Evolutionary conservation across 2,797 vertebrate genomes (phyloP).

Genomic region (Notolabrus celidotus): DNA sequence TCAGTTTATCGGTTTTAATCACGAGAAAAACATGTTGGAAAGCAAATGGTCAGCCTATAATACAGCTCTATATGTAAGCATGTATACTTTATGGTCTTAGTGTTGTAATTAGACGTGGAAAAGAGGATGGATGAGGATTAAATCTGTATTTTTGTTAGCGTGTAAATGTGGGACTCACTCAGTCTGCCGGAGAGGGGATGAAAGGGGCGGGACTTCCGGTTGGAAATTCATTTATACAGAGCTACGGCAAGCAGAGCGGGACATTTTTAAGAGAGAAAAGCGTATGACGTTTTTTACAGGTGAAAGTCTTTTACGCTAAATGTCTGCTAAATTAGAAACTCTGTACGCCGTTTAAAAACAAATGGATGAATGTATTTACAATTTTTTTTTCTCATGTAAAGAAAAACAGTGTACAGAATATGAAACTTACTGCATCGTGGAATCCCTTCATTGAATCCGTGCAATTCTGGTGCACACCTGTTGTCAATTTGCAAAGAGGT

Average conservation of each 20-base stretch:
- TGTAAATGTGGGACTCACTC: constrained; percentile 65
- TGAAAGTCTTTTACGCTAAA: too few relatives aligned
- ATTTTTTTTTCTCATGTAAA: too few relatives aligned
- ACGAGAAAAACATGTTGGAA: neutral
- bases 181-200: constrained; percentile 41
- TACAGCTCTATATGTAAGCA: too few relatives aligned
- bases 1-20: constrained; percentile 37
- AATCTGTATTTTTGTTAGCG: neutral
- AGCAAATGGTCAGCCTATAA: constrained; percentile 4
- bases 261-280: constrained; percentile 7
- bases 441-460: too few relatives aligned
- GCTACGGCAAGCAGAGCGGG: constrained; percentile 74
- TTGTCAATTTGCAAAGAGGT: too few relatives aligned
- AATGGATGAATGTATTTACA: too few relatives aligned
- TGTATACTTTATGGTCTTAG: fast-evolving
- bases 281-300: neutral
- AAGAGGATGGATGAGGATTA: constrained; percentile 78
- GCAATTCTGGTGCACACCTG: too few relatives aligned
- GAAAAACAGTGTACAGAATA: too few relatives aligned
- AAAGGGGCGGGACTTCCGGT: constrained; percentile 86
- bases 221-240: constrained; percentile 13
- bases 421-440: too few relatives aligned
- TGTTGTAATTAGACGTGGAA: fast-evolving
- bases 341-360: too few relatives aligned
- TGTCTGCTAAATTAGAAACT: too few relatives aligned